These are phyloP conservation scores for Allacma fusca DNA, from an alignment of 2,888 invertebrate species.

Conservation along the genomic window DNA sequence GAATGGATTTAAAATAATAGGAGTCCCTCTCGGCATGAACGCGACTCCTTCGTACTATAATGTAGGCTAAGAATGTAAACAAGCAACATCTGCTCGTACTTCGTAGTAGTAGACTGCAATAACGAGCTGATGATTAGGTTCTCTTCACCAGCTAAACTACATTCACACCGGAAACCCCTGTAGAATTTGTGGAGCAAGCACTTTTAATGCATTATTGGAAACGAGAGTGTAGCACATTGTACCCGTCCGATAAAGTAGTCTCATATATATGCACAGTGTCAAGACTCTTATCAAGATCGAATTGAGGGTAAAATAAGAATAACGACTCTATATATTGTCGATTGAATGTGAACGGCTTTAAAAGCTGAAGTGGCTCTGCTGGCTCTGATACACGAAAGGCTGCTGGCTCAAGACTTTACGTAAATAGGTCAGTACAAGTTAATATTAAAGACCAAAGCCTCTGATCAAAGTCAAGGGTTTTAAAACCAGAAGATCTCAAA, in stretches of 20 bases:
- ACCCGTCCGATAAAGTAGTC: neutral
- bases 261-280: neutral
- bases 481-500: neutral
- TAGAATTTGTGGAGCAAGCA: too few relatives aligned
- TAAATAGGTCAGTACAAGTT: slow-evolving; percentile 2
- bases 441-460: neutral
- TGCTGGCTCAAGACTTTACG: neutral
- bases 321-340: neutral
- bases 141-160: too few relatives aligned
- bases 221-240: neutral
- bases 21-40: too few relatives aligned
- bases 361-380: neutral
- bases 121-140: too few relatives aligned
- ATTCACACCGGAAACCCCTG: too few relatives aligned
- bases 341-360: neutral
- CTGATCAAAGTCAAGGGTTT: slow-evolving; percentile 16
- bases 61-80: too few relatives aligned
- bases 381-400: neutral
- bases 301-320: slow-evolving; percentile 18
- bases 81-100: too few relatives aligned
- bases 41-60: too few relatives aligned
- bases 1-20: too few relatives aligned
- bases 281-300: neutral
- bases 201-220: too few relatives aligned
- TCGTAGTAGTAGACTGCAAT: too few relatives aligned